Base-by-base conservation (phyloP, 2,797 vertebrate genomes). In the Poecilia gillii region DNA sequence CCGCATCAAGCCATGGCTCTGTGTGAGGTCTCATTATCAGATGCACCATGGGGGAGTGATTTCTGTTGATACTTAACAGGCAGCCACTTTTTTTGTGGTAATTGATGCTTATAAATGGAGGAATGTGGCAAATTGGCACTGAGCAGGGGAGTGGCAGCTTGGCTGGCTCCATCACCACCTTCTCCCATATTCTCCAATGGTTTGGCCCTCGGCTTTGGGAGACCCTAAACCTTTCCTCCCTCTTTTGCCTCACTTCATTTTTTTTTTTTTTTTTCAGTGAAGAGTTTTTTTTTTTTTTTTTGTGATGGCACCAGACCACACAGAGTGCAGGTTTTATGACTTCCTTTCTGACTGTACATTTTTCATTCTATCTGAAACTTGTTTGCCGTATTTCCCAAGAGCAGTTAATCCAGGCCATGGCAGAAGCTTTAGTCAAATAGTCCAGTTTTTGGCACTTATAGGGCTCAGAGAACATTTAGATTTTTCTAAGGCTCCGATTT, bases 301-400 rank as follows among this genome's bases (percentile, higher is more conserved):
- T 90, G 86, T 87, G 94, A 94, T 97, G 96, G 94, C 90, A 96
- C 94, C 88, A 93, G 98, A 98, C 97, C 98, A 97, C 98, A 97
- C 97, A 98, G 94, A 92, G 76, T 89, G 93, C 70, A 75, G 80
- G 78, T 94, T 94, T 93, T 93, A 93, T 87, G 75, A 85, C 86
- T 94, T 92, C 91, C 74, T 87, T 84, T 90, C 73, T 78, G 78
- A 88, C 86, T 89, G 81, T 92, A 83, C 86, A 88, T 94, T 94
- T 93, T 92, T 92, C 91, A 89, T 90, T 94, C 93, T 90, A 91
- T 92, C 84, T 92, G 85, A 88, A 91, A 92, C 85, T 92, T 94
- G 93, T 93, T 94, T 92, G 84, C 91, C 88, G 84, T 94, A 88
- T 95, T 93, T 93, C 86, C 81, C 86, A 84, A 87, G 77, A 81